phyloP scores from a whole-genome alignment of 2,888 invertebrate genomes.

The Sacculina carcini region DNA sequence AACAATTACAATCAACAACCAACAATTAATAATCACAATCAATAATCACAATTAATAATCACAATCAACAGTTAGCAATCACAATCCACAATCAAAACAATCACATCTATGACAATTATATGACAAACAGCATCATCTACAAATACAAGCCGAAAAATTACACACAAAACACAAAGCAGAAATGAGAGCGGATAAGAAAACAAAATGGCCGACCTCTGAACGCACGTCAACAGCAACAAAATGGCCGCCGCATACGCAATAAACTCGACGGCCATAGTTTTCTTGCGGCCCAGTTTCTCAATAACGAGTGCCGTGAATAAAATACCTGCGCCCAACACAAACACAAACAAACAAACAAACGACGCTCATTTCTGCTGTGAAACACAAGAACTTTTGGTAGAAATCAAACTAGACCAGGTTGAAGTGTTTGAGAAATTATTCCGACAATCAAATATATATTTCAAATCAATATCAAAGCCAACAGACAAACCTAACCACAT shows the following conservation, averaged over 20 bases:
- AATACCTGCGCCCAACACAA: slow-evolving; percentile 31
- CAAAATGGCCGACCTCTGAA: slow-evolving; percentile 22
- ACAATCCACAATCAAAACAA: too few relatives aligned
- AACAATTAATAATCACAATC: too few relatives aligned
- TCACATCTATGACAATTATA: too few relatives aligned
- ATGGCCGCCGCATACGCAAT: slow-evolving; percentile 44
- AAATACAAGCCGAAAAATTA: slow-evolving; percentile 4
- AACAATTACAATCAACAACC: too few relatives aligned
- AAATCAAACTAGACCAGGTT: too few relatives aligned
- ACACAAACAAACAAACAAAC: background rate
- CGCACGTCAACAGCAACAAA: slow-evolving; percentile 40
- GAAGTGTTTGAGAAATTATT: too few relatives aligned
- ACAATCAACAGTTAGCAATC: too few relatives aligned
- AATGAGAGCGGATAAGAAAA: too few relatives aligned
- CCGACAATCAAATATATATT: too few relatives aligned
- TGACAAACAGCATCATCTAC: slow-evolving; percentile 5
- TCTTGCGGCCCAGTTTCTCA: slow-evolving; percentile 64
- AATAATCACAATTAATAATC: too few relatives aligned
- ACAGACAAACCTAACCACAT: too few relatives aligned
- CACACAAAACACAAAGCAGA: slow-evolving; percentile 6
- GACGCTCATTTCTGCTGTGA: background rate
- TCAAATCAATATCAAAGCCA: too few relatives aligned
- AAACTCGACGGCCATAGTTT: slow-evolving; percentile 81
- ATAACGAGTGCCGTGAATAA: slow-evolving; percentile 68
- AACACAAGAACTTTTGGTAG: background rate